phyloP scores from a whole-genome alignment of 2,113 vertebrate genomes.

The Verasper variegatus region DNA sequence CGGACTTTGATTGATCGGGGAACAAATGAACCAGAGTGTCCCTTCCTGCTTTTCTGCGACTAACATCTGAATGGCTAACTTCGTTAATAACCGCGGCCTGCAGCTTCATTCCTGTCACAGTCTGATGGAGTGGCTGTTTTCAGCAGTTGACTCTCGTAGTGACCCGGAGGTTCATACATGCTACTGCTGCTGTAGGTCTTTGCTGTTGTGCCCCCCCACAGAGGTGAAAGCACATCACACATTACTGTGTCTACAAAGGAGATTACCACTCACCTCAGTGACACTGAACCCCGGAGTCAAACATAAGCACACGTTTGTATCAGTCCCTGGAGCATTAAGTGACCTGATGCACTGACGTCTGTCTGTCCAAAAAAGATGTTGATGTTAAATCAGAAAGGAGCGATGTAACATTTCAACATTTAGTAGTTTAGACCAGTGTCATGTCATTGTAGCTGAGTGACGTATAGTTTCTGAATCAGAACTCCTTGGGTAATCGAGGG shows the following conservation, averaged over 20 bases:
- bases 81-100: slow-evolving; percentile 61
- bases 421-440: too few relatives aligned
- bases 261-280: slow-evolving; percentile 70
- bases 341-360: background rate
- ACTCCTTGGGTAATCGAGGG: too few relatives aligned
- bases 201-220: slow-evolving; percentile 58
- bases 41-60: slow-evolving; percentile 53
- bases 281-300: slow-evolving; percentile 51
- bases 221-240: slow-evolving; percentile 67
- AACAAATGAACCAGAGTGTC: slow-evolving; percentile 64
- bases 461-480: too few relatives aligned
- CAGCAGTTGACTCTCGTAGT: slow-evolving; percentile 56
- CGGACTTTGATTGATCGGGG: slow-evolving; percentile 75
- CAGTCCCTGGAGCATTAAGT: slow-evolving; percentile 3
- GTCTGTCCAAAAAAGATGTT: too few relatives aligned
- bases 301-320: slow-evolving; percentile 22
- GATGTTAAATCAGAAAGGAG: too few relatives aligned
- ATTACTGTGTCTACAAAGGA: slow-evolving; percentile 69
- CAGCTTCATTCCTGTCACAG: slow-evolving; percentile 62
- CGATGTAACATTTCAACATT: too few relatives aligned
- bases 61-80: slow-evolving; percentile 71
- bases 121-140: slow-evolving; percentile 63
- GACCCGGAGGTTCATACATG: slow-evolving; percentile 36
- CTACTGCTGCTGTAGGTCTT: slow-evolving; percentile 63
- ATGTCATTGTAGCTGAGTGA: too few relatives aligned